A percentile compares a stretch with the other conserved stretches of the same genome.
These are phyloP conservation scores for Anseranas semipalmata DNA, from an alignment of 2,113 vertebrate genomes.

Conservation along the genomic window DNA sequence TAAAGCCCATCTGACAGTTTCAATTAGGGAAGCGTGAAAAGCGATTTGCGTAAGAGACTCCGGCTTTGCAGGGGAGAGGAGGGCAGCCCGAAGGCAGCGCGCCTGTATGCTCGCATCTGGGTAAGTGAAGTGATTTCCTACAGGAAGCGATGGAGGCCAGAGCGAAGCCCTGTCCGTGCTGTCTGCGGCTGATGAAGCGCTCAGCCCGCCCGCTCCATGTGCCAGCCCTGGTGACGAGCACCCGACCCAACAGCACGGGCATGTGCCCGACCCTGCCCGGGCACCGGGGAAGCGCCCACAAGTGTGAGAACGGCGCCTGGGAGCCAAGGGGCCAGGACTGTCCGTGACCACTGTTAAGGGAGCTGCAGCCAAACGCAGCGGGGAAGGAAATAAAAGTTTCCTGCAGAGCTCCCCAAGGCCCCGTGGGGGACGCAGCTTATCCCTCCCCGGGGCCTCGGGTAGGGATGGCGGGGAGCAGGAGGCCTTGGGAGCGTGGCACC, in stretches of 20 bases:
- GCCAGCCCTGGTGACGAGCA: background rate
- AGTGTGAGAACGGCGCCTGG: too few relatives aligned
- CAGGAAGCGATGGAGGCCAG: slow-evolving; percentile 70
- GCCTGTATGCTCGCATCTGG: slow-evolving; percentile 66
- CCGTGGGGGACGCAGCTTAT: too few relatives aligned
- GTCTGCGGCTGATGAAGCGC: background rate
- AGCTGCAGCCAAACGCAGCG: fast-evolving
- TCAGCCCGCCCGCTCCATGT: background rate
- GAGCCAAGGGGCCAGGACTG: background rate
- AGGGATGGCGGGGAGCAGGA: background rate
- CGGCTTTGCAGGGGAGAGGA: slow-evolving; percentile 23
- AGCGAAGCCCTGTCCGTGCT: background rate
- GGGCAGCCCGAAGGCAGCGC: slow-evolving; percentile 64
- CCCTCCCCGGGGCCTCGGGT: fast-evolving
- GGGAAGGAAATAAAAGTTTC: too few relatives aligned
- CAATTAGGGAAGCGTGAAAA: slow-evolving; percentile 74
- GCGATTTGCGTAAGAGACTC: slow-evolving; percentile 61
- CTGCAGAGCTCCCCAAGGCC: background rate
- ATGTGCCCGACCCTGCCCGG: background rate
- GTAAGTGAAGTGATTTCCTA: slow-evolving; percentile 71
- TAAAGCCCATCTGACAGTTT: slow-evolving; percentile 74
- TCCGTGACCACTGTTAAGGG: fast-evolving
- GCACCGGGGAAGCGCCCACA: background rate
- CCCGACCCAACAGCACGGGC: background rate
- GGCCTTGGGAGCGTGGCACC: background rate